Conservation (phyloP, 1,140 invertebrate species). For the Calliphora vicina region DNA sequence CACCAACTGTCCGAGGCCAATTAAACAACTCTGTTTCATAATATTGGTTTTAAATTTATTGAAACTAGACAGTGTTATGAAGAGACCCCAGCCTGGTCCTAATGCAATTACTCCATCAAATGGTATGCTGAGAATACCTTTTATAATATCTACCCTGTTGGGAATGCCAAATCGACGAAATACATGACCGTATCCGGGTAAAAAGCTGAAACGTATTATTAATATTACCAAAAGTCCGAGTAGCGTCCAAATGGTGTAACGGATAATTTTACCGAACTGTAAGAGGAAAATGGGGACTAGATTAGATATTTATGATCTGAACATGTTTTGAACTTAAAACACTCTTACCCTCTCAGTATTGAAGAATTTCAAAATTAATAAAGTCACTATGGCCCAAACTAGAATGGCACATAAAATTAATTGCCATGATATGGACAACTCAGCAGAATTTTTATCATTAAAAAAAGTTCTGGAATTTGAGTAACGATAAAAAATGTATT, state of each 20-base stretch:
- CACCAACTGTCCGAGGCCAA: conserved; percentile 47
- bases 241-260: too few species aligned
- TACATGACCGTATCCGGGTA: conserved; percentile 76
- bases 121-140: conserved; percentile 35
- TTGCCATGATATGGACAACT: conserved; percentile 21
- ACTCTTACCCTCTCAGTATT: conserved; percentile 42
- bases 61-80: conserved; percentile 89
- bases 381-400: conserved; percentile 43
- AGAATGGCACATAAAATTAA: conserved; percentile 24
- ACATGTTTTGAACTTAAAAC: too few species aligned
- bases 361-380: conserved; percentile 47
- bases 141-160: not conserved
- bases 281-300: too few species aligned
- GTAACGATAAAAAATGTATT: not conserved
- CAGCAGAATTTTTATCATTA: not conserved
- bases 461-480: not conserved
- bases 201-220: too few species aligned
- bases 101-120: conserved; percentile 66
- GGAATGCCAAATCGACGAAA: conserved; percentile 82
- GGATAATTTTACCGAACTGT: too few species aligned
- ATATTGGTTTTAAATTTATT: conserved; percentile 86
- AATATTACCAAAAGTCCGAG: too few species aligned
- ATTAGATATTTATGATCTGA: too few species aligned
- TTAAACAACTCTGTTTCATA: conserved; percentile 53
- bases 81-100: conserved; percentile 90